Base-by-base conservation (phyloP, 2,888 invertebrate genomes). In the Thymelicus lineola region DNA sequence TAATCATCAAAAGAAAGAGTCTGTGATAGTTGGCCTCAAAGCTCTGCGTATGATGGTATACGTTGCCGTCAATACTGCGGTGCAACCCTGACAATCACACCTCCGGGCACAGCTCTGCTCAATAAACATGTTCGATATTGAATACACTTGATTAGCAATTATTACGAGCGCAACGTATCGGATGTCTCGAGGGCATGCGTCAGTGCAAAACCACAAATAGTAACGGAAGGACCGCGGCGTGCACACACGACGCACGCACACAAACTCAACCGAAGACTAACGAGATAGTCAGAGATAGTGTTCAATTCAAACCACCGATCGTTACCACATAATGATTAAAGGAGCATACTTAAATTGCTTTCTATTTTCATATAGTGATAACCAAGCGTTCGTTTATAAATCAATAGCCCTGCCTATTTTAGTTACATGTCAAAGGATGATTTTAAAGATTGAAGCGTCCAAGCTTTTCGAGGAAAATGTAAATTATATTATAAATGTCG, bases 111-210 rank as follows among this genome's bases (percentile, higher is more conserved):
- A 59, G 63, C 69, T 42, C 66, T 46, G 58, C 58, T 70, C 69
- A 70, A 70, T 70, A 70, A 63, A 70, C 69, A 70, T 70, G 69
- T 70, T 70, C 63, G 69, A 64, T 70, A 70, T 70, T 64, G 69
- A 70, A 70, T 69, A 69, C 69, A 69, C 69, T 64, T 69, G 69
- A 69, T 69, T 69, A 69, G 63, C 69, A 69, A 69, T 69, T 69
- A 69, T 69, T 69, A 69, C 63, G 69, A 50, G 62, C 57, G 61
- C 67, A 62, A 36, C 58, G 69, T 69, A 69, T 69, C 69, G 28
- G 36, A 35, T 69, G 69, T 63, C 63, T 12, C 63, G 63, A 20
- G 62, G 28, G 58, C 66, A 36, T 35, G 48, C 58, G 63, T 57
- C 57, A 36, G 57, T 36, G 53, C 53, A 53, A 53, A 53, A 53